These are phyloP conservation scores for Polyergus mexicanus DNA, from an alignment of 1,140 invertebrate genomes.

Conservation along the genomic window DNA sequence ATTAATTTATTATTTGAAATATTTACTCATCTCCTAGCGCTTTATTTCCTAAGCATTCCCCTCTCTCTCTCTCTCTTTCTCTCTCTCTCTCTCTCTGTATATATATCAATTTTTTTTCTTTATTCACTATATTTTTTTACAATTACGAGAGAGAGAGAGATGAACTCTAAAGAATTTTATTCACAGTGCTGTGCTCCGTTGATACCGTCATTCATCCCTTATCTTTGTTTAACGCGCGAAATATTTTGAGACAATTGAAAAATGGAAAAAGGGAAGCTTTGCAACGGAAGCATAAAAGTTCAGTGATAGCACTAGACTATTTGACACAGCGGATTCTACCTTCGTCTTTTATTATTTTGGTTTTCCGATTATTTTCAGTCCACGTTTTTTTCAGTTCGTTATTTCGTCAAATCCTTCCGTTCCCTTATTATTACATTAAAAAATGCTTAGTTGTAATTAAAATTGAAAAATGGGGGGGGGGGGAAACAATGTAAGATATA, in stretches of 20 bases:
- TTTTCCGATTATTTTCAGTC: neutral
- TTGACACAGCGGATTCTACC: conserved; percentile 1
- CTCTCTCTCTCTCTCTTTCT: neutral
- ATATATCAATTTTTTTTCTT: neutral
- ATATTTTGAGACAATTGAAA: conserved; percentile 22
- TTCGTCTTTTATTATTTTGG: neutral
- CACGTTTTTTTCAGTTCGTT: neutral
- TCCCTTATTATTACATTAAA: neutral
- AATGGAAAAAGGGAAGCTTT: neutral
- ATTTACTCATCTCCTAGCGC: neutral
- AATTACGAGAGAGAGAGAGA: neutral
- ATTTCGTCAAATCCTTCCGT: neutral
- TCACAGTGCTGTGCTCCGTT: neutral
- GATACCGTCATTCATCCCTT: neutral
- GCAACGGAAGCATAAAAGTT: conserved; percentile 3
- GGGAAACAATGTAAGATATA: neutral
- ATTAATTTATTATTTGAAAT: conserved; percentile 42
- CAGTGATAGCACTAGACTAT: conserved; percentile 10
- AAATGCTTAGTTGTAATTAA: neutral
- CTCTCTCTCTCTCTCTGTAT: neutral
- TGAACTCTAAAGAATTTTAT: conserved; percentile 22
- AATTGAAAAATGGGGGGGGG: neutral
- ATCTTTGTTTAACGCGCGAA: conserved; percentile 40
- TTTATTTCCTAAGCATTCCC: neutral
- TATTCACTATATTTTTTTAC: neutral